Conservation (phyloP, 1,140 invertebrate genomes). For the Lordiphosa collinella region DNA sequence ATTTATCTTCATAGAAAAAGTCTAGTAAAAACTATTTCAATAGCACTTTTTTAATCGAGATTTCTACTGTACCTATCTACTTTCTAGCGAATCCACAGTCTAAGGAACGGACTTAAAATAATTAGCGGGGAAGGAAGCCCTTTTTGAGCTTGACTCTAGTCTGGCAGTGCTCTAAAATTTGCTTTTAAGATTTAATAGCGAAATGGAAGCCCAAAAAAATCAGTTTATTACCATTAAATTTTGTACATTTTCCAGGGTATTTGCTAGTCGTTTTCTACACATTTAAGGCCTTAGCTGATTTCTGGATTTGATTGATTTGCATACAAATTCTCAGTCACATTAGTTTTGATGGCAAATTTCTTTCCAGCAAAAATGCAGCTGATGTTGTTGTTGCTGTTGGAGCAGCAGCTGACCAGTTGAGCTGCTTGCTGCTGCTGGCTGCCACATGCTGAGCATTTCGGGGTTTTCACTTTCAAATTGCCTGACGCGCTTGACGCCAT, state of each 20-base stretch:
- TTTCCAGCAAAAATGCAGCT: constrained; percentile 30
- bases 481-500: constrained; percentile 39
- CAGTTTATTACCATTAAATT: too few species aligned
- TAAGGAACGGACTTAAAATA: too few species aligned
- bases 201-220: too few species aligned
- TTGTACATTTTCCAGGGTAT: constrained; percentile 31
- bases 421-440: constrained; percentile 5
- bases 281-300: background rate
- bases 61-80: too few species aligned
- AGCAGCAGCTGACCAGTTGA: constrained; percentile 2
- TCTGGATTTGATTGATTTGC: constrained; percentile 51
- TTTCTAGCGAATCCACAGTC: too few species aligned
- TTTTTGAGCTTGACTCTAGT: too few species aligned
- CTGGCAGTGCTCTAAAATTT: too few species aligned
- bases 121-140: too few species aligned
- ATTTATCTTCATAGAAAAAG: too few species aligned
- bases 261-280: background rate
- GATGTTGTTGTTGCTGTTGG: constrained; percentile 13
- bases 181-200: too few species aligned
- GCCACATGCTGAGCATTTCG: constrained; percentile 37
- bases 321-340: constrained; percentile 55
- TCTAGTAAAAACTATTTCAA: too few species aligned
- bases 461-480: constrained; percentile 67
- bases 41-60: too few species aligned
- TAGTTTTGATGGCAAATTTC: constrained; percentile 59